phyloP scores from a whole-genome alignment of 2,113 vertebrate genomes.

The Notarius quadriscutis region DNA sequence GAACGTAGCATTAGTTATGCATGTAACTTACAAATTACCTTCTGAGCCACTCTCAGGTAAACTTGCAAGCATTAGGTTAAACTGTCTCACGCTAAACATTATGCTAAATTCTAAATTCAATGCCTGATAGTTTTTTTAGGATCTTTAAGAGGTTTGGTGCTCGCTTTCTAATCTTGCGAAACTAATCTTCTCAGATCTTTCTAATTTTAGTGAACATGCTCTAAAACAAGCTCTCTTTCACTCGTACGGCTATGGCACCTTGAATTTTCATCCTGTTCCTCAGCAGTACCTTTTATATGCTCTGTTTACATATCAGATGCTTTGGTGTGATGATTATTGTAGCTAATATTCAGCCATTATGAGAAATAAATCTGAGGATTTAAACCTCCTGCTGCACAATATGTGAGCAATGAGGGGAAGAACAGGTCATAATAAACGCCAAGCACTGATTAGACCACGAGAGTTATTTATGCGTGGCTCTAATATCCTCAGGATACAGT shows the following conservation, averaged over 20 bases:
- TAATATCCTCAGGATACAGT: neutral
- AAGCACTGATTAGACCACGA: neutral
- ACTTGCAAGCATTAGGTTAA: neutral
- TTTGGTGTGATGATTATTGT: neutral
- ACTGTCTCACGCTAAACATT: neutral
- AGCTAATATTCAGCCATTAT: neutral
- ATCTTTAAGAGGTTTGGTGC: neutral
- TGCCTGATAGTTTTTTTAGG: neutral
- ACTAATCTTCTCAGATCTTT: neutral
- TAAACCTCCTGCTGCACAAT: neutral
- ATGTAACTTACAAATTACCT: neutral
- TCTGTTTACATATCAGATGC: neutral
- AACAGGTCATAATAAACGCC: neutral
- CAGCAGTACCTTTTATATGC: neutral
- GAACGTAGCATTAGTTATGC: neutral
- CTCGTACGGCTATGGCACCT: neutral
- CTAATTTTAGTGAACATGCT: neutral
- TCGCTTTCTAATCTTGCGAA: neutral
- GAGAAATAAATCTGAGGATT: slow-evolving; percentile 10
- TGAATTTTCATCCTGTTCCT: neutral
- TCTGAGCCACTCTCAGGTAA: neutral
- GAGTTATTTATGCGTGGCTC: slow-evolving; percentile 1
- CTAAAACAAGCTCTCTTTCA: neutral
- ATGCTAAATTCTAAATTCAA: neutral
- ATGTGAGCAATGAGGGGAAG: neutral